Base-by-base conservation (phyloP, 2,113 vertebrate species). In the Cyanocitta stelleri region DNA sequence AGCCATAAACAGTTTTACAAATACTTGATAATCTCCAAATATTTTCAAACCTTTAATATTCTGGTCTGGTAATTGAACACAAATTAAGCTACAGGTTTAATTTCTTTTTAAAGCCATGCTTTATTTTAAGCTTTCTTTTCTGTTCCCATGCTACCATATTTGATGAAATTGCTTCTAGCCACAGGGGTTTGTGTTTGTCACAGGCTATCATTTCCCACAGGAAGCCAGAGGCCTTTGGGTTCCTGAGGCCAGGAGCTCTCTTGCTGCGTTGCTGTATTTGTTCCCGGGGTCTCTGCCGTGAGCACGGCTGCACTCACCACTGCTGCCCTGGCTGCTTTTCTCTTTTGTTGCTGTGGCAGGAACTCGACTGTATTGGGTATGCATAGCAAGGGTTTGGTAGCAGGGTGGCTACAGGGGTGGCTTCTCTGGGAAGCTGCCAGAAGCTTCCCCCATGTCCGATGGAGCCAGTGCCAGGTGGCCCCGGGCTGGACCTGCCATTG, bases 301-400 rank as follows among this genome's bases (percentile, higher is more conserved):
- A 16, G 27, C 29, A 49, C 12, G 7, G 46, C 41, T 1, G 0
- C 0, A 7, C n/a, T 85, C 66, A 39, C 21, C 44, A 2, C 6
- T 51, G 43, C 51, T 79, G 41, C 35, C 63, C 49, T 58, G 0
- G 0, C 29, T 73, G 55, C 46, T 82, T 43, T 44, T 27, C 14
- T 17, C 46, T 43, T 26, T 35, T 29, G 1, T 49, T 68, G 62
- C 58, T 68, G 1, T 41, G 41, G 18, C 29, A 14, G 11, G 8
- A 79, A 4, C n/a, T 33, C 2, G 0, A 0, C 21, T 20, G 10
- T 6, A 0, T 1, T 61, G 26, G 17, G 16, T 44, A 18, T 63
- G 49, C 43, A 22, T 22, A 55, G 51, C 63, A 76, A 64, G 33
- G 29, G 16, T 44, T 58, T 52, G 15, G 14, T 20, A 51, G 49